These are phyloP conservation scores for Syritta pipiens DNA, from an alignment of 2,888 invertebrate species.

Conservation along the genomic window DNA sequence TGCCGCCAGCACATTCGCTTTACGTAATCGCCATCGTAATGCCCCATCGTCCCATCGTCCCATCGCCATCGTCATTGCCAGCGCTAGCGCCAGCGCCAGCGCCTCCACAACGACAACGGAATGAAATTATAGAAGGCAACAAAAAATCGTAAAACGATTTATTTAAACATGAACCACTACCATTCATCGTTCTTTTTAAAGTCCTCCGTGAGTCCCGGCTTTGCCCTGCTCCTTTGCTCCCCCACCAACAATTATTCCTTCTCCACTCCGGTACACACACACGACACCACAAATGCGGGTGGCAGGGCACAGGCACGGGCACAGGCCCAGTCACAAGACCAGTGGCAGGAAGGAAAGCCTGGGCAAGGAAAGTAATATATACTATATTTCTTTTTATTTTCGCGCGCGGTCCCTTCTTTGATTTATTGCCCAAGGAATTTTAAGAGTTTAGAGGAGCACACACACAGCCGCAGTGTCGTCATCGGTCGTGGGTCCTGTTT, in stretches of 20 bases:
- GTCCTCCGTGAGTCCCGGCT: slow-evolving; percentile 22
- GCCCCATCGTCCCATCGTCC: no score
- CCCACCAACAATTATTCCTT: slow-evolving; percentile 4
- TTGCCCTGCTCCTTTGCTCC: not conserved
- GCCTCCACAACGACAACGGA: slow-evolving; percentile 38
- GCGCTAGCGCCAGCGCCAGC: not conserved
- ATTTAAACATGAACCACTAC: slow-evolving; percentile 61
- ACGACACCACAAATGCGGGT: not conserved
- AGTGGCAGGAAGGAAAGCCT: no score
- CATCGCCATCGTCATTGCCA: no score
- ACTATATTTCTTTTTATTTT: no score
- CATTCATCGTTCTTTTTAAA: slow-evolving; percentile 38
- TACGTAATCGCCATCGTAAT: slow-evolving; percentile 56
- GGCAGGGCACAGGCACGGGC: no score
- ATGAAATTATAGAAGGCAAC: slow-evolving; percentile 53
- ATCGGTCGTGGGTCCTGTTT: no score
- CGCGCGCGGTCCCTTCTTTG: slow-evolving; percentile 50
- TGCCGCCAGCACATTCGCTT: slow-evolving; percentile 24
- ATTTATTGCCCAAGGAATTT: slow-evolving; percentile 59
- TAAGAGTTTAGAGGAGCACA: slow-evolving; percentile 51
- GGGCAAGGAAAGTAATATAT: slow-evolving; percentile 36
- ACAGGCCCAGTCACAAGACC: no score
- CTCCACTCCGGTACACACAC: not conserved
- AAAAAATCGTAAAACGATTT: slow-evolving; percentile 62
- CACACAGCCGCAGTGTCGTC: slow-evolving; percentile 26